Evolutionary conservation across 2,888 invertebrate genomes (phyloP).

Genomic region (Philopedon plagiatum): DNA sequence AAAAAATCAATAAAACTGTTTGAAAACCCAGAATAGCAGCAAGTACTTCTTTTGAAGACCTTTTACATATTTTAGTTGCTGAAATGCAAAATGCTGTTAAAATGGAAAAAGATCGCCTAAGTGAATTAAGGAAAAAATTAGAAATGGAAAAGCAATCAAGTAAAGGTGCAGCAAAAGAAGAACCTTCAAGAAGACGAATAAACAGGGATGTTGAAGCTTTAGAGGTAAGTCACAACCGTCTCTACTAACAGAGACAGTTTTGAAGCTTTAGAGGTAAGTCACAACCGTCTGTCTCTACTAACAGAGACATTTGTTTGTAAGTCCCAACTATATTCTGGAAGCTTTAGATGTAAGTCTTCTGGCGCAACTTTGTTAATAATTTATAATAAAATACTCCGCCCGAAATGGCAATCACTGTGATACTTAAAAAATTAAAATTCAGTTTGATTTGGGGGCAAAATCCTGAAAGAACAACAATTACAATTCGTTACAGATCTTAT

Average conservation of each 20-base stretch:
- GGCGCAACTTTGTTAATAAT: too few species aligned
- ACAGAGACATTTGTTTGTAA: too few species aligned
- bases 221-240: constrained; percentile 44
- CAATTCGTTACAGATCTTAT: too few species aligned
- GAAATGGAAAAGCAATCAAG: constrained; percentile 48
- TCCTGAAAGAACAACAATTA: too few species aligned
- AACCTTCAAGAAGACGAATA: constrained; percentile 41
- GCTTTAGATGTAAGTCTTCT: too few species aligned
- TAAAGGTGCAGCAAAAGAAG: constrained; percentile 39
- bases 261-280: not conserved
- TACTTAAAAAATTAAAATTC: too few species aligned
- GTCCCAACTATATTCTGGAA: too few species aligned
- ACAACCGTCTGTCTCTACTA: not conserved
- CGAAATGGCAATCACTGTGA: too few species aligned
- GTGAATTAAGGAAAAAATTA: constrained; percentile 50
- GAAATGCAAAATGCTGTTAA: constrained; percentile 55
- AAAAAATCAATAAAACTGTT: too few species aligned
- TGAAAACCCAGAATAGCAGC: too few species aligned
- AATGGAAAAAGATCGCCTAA: constrained; percentile 54
- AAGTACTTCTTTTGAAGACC: not conserved
- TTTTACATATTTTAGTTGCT: constrained; percentile 45
- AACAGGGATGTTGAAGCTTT: constrained; percentile 48
- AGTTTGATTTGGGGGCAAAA: too few species aligned
- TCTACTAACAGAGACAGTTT: not conserved
- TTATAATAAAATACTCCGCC: too few species aligned